Evolutionary conservation across 2,797 vertebrate genomes (phyloP).

Genomic region (Malurus splendens): DNA sequence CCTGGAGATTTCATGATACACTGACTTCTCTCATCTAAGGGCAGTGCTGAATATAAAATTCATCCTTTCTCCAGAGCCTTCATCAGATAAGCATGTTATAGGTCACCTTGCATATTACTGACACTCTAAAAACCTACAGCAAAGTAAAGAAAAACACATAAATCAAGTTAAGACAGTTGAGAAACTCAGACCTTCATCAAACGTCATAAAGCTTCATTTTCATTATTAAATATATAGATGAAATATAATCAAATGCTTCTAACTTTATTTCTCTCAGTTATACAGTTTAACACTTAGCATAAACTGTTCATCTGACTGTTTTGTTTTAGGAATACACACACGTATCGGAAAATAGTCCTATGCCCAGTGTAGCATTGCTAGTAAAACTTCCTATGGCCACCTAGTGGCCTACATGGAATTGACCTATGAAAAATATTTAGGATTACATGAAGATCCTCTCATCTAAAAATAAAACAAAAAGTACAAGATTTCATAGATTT

Average conservation of each 20-base stretch:
- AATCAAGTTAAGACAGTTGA: neutral
- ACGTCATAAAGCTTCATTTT: neutral
- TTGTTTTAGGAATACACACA: slow-evolving; percentile 10
- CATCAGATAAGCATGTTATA: neutral
- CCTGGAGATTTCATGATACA: neutral
- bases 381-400: slow-evolving; percentile 36
- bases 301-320: slow-evolving; percentile 18
- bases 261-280: slow-evolving; percentile 47
- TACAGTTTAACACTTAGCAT: slow-evolving; percentile 34
- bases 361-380: slow-evolving; percentile 11
- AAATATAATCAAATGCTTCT: slow-evolving; percentile 31
- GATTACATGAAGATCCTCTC: slow-evolving; percentile 32
- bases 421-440: slow-evolving; percentile 30
- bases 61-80: neutral
- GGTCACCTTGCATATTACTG: neutral
- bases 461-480: slow-evolving; percentile 68
- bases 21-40: neutral
- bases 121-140: neutral
- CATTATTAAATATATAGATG: slow-evolving; percentile 13
- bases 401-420: slow-evolving; percentile 46
- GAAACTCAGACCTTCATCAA: neutral
- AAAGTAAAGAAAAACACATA: neutral
- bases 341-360: slow-evolving; percentile 5
- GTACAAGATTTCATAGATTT: slow-evolving; percentile 62
- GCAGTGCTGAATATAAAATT: neutral